These are phyloP conservation scores for Dipodomys ordii DNA, from an alignment of 2,113 vertebrate species.

Conservation along the genomic window DNA sequence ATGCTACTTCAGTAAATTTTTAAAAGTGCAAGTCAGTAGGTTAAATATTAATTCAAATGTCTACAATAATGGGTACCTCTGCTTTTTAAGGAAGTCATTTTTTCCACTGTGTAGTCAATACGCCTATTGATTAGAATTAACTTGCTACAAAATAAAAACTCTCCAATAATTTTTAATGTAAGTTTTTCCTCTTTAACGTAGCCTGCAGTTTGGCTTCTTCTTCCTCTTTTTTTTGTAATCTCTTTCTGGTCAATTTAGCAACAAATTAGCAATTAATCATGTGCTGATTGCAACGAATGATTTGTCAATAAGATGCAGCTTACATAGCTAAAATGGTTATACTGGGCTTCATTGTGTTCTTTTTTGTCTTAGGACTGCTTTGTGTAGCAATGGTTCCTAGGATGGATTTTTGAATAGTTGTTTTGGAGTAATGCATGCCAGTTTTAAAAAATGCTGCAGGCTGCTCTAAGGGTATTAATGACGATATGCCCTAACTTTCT, in stretches of 20 bases:
- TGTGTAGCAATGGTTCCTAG: conserved; percentile 85
- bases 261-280: conserved; percentile 90
- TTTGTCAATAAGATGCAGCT: conserved; percentile 86
- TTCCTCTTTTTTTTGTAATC: not conserved
- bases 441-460: conserved; percentile 87
- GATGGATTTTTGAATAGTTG: conserved; percentile 86
- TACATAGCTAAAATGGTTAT: conserved; percentile 86
- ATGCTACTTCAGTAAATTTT: conserved; percentile 71
- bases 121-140: conserved; percentile 88
- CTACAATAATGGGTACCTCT: conserved; percentile 82
- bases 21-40: conserved; percentile 68
- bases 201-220: conserved; percentile 80
- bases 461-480: conserved; percentile 86
- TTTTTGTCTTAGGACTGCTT: conserved; percentile 87
- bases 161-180: conserved; percentile 85
- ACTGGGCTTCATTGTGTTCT: conserved; percentile 85
- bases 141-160: conserved; percentile 83
- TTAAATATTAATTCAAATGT: conserved; percentile 90
- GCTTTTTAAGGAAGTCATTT: conserved; percentile 88
- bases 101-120: conserved; percentile 85
- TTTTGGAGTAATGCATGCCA: conserved; percentile 85
- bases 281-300: conserved; percentile 87
- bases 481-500: conserved; percentile 89
- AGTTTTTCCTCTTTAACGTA: conserved; percentile 85
- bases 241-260: conserved; percentile 85